Evolutionary conservation across 2,113 vertebrate species (phyloP).

Genomic region (Caretta caretta): DNA sequence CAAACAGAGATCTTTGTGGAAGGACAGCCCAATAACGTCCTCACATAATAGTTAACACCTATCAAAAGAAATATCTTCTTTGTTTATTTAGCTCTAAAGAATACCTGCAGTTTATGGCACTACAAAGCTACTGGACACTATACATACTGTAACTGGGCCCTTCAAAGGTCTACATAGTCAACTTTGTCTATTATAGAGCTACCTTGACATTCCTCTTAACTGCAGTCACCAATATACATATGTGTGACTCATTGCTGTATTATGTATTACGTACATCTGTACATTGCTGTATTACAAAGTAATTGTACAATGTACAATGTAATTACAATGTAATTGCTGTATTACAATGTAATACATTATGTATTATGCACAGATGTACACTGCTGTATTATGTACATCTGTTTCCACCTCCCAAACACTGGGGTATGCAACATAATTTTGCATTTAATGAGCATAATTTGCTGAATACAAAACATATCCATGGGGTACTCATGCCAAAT

Average conservation of each 20-base stretch:
- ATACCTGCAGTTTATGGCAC: accelerated
- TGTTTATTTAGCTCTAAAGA: accelerated
- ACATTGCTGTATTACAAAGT: too few relatives aligned
- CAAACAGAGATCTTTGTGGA: accelerated
- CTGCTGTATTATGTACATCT: accelerated
- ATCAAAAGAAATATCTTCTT: accelerated
- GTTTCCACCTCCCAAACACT: neutral
- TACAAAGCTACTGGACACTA: neutral
- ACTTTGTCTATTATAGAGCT: neutral
- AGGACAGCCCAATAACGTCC: neutral
- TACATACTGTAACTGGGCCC: neutral
- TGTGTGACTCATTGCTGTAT: accelerated
- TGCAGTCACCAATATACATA: accelerated
- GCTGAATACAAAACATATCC: neutral
- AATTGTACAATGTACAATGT: too few relatives aligned
- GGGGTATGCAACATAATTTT: neutral
- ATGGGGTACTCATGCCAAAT: neutral
- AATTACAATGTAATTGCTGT: too few relatives aligned
- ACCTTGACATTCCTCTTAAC: neutral
- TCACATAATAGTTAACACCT: neutral
- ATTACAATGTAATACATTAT: too few relatives aligned
- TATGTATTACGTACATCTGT: too few relatives aligned
- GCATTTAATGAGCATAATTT: neutral
- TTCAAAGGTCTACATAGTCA: neutral
- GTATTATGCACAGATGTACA: too few relatives aligned